Base-by-base conservation (phyloP, 2,888 invertebrate species). In the Orthonychiurus folsomi region DNA sequence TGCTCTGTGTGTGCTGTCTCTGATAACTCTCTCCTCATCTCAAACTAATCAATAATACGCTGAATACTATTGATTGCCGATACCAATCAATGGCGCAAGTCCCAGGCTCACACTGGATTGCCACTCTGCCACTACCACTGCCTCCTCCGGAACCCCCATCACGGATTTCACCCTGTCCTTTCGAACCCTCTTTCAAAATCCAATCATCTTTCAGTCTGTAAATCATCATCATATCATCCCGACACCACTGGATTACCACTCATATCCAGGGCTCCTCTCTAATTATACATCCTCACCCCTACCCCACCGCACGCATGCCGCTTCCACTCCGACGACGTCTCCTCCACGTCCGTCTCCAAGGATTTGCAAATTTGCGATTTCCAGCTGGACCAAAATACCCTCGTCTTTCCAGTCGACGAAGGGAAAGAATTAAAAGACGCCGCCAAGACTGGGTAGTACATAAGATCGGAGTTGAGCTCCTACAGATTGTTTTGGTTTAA, bases 1-100 rank as follows among this genome's bases (percentile, higher is more conserved):
- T 70, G 68, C 66, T 65, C 68, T 66, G 56, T 62, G 63, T 66
- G 66, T 65, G 68, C 70, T 70, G 70, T 71, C 71, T 71, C 69
- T 73, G 71, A 73, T 72, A 70, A 71, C 70, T 71, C 73, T 73
- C 71, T 72, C 69, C 69, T 73, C 73, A 73, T 72, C 73, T 71
- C 71, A 71, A 70, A 72, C 71, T 70, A 73, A 73, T 73, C 73
- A 73, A 73, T 73, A 73, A 71, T 73, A 71, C 68, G 69, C 68
- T 69, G 69, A 71, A 69, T 71, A 71, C 69, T 71, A 71, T 69
- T 69, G 69, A 69, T 71, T 69, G 70, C 70, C 68, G 66, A 67
- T 67, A 68, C 69, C 72, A 69, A 72, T 68, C 70, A 68, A 69
- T 68, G 68, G 69, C 69, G 69, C 70, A 67, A 68, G 67, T 69